phyloP scores from a whole-genome alignment of 92 coral and sea anemone species.

The Porites rus region DNA sequence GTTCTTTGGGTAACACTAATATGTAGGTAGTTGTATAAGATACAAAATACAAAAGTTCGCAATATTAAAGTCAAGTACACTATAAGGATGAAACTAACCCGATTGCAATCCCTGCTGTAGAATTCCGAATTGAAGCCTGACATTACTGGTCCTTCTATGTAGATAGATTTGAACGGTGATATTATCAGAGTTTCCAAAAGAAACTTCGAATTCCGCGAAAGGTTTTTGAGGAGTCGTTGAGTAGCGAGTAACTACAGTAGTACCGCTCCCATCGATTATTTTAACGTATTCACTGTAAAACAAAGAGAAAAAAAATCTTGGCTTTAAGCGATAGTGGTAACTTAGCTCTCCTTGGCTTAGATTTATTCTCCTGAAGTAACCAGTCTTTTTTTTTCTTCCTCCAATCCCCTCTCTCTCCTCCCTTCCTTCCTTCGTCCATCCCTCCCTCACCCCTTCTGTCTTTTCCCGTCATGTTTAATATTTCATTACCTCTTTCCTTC shows the following conservation, averaged over 20 bases:
- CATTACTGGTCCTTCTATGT: background rate
- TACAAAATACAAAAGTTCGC: too few relatives aligned
- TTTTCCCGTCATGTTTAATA: too few relatives aligned
- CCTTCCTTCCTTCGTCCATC: too few relatives aligned
- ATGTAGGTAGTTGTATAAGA: too few relatives aligned
- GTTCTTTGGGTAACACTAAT: too few relatives aligned
- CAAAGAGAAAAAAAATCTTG: background rate
- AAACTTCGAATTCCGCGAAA: background rate
- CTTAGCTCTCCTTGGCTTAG: background rate
- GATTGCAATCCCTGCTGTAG: background rate
- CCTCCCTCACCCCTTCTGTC: too few relatives aligned
- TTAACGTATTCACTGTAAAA: constrained; percentile 15
- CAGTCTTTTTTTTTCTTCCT: background rate
- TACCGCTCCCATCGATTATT: constrained; percentile 8
- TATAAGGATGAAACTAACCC: too few relatives aligned
- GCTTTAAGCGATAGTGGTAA: background rate
- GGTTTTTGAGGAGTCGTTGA: constrained; percentile 8
- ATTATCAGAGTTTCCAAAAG: background rate
- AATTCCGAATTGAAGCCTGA: constrained; percentile 7
- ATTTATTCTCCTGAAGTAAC: background rate
- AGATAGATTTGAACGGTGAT: constrained; percentile 12
- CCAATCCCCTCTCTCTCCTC: too few relatives aligned
- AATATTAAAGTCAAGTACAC: too few relatives aligned
- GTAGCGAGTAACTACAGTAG: background rate
- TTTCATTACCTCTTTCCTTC: too few relatives aligned